phyloP scores from a whole-genome alignment of 2,888 invertebrate species.

The Teinopalpus imperialis region DNA sequence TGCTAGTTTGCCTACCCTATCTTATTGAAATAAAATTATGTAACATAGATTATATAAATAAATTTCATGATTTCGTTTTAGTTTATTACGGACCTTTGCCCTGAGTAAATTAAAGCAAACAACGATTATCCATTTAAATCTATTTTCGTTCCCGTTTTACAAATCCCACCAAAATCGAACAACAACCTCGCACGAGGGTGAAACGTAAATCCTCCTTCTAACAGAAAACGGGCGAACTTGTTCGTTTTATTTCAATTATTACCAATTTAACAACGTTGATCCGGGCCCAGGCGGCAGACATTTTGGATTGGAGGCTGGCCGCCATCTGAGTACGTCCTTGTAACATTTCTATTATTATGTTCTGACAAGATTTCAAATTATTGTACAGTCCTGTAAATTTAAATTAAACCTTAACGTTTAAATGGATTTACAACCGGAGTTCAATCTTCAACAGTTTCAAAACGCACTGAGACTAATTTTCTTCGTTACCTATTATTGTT shows the following conservation, averaged over 20 bases:
- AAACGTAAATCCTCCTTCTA: conserved; percentile 6
- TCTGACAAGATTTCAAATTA: neutral
- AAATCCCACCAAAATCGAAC: conserved; percentile 1
- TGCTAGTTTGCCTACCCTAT: no score
- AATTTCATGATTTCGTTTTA: no score
- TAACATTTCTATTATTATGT: neutral
- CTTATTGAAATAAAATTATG: no score
- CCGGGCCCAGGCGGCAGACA: neutral
- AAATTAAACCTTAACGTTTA: neutral
- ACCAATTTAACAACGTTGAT: conserved; percentile 7
- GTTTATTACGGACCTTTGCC: no score
- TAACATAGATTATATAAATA: no score
- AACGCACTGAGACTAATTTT: no score
- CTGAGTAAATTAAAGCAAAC: no score
- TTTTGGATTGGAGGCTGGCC: neutral
- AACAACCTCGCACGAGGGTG: neutral
- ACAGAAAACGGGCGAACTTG: conserved; percentile 10
- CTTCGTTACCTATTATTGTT: no score
- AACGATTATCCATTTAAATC: no score
- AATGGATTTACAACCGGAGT: no score
- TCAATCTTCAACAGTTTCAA: no score
- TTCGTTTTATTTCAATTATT: conserved; percentile 9
- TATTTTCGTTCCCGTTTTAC: neutral
- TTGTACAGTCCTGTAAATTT: conserved; percentile 5
- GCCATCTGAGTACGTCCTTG: conserved; percentile 1